Percentiles rank a stretch among this genome's conserved stretches.
phyloP scores from a whole-genome alignment of 2,888 invertebrate genomes.

The Drosophila ustulata region DNA sequence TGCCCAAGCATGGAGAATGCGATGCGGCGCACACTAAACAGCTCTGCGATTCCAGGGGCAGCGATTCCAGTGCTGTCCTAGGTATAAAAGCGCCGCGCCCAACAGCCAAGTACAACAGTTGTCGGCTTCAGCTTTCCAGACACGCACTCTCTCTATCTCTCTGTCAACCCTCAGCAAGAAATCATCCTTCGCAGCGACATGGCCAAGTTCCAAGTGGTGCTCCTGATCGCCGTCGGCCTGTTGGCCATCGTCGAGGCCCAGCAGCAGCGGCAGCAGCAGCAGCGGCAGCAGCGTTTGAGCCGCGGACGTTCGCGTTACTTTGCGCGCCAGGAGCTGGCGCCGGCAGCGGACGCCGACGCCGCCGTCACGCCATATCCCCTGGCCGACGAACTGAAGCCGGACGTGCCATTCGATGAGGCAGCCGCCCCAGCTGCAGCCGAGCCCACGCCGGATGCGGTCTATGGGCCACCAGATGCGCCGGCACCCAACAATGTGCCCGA shows the following conservation, averaged over 20 bases:
- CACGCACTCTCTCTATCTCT: constrained; percentile 19
- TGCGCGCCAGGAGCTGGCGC: constrained; percentile 78
- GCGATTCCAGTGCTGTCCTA: constrained; percentile 47
- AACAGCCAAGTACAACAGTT: constrained; percentile 57
- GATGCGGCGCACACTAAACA: constrained; percentile 71
- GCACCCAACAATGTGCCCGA: constrained; percentile 73
- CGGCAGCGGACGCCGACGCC: constrained; percentile 59
- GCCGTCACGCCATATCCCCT: constrained; percentile 81
- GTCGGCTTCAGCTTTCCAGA: constrained; percentile 50
- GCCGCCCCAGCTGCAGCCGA: constrained; percentile 58
- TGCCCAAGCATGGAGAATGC: constrained; percentile 57
- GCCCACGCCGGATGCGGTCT: constrained; percentile 78
- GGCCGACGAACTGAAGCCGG: constrained; percentile 81
- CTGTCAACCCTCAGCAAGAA: not conserved
- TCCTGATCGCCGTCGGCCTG: constrained; percentile 53
- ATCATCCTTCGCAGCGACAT: constrained; percentile 48
- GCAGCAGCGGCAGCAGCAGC: constrained; percentile 40
- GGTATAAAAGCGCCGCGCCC: constrained; percentile 61
- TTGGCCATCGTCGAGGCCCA: constrained; percentile 63
- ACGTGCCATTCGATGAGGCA: constrained; percentile 79
- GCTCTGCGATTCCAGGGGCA: constrained; percentile 28
- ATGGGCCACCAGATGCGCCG: constrained; percentile 76
- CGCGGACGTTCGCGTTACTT: constrained; percentile 69
- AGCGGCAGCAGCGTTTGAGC: constrained; percentile 64
- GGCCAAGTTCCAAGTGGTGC: constrained; percentile 74